These are phyloP conservation scores for Eupeodes luniger DNA, from an alignment of 2,888 invertebrate genomes.

Conservation along the genomic window DNA sequence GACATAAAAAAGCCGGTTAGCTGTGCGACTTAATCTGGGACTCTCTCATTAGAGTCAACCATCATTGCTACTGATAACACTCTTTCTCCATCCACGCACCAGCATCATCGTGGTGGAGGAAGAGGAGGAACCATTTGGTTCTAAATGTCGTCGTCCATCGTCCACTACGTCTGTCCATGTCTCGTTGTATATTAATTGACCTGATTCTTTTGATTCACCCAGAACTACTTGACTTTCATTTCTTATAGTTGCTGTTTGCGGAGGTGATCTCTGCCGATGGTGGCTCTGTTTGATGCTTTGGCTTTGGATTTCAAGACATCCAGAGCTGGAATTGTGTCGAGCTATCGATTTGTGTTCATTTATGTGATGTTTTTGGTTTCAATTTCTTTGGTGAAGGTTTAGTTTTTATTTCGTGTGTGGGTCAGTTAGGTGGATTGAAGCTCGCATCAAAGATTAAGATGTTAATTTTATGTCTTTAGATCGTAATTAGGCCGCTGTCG, in stretches of 20 bases:
- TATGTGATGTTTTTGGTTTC: slow-evolving; percentile 20
- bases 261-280: slow-evolving; percentile 31
- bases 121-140: slow-evolving; percentile 16
- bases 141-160: slow-evolving; percentile 16
- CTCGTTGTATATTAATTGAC: slow-evolving; percentile 36
- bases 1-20: slow-evolving; percentile 59
- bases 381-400: slow-evolving; percentile 37
- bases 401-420: slow-evolving; percentile 10
- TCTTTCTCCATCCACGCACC: background rate
- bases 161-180: too few relatives aligned
- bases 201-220: slow-evolving; percentile 50
- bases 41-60: slow-evolving; percentile 30
- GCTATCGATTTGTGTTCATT: slow-evolving; percentile 3
- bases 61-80: slow-evolving; percentile 38
- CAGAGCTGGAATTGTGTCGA: slow-evolving; percentile 23
- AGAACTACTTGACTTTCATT: slow-evolving; percentile 65
- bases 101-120: background rate
- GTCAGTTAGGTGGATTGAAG: slow-evolving; percentile 11
- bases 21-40: slow-evolving; percentile 18
- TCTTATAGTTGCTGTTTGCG: background rate
- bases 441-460: slow-evolving; percentile 12
- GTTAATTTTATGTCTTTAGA: slow-evolving; percentile 18
- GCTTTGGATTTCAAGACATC: background rate
- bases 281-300: background rate
- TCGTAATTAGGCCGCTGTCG: slow-evolving; percentile 13